Percentiles rank a stretch among this genome's conserved stretches.
Evolutionary conservation across 2,888 invertebrate genomes (phyloP).

Genomic region (Tinea pellionella): DNA sequence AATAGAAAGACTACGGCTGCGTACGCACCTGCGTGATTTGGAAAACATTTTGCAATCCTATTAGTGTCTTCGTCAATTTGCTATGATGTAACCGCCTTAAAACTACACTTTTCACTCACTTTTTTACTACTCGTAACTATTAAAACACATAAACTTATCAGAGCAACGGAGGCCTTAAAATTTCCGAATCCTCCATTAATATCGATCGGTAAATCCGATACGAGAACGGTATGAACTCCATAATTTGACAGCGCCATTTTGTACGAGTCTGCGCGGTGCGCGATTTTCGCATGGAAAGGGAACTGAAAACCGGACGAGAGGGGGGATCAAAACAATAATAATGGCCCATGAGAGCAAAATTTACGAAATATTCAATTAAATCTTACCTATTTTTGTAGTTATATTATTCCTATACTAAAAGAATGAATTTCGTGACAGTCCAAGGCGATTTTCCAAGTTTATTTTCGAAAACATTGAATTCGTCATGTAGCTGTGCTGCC

Average conservation of each 20-base stretch:
- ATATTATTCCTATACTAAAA: background rate
- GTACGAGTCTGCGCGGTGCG: constrained; percentile 76
- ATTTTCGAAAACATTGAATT: constrained; percentile 63
- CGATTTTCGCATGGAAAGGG: constrained; percentile 56
- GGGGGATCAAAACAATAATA: constrained; percentile 38
- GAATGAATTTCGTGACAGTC: background rate
- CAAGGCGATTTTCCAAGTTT: constrained; percentile 34
- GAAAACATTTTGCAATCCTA: constrained; percentile 61
- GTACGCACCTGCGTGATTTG: constrained; percentile 94
- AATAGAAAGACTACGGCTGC: constrained; percentile 90
- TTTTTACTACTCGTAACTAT: constrained; percentile 51
- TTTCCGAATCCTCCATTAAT: constrained; percentile 66
- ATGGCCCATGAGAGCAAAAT: background rate
- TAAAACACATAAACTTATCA: constrained; percentile 49
- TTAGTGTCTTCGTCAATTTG: constrained; percentile 49
- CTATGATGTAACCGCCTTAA: constrained; percentile 64
- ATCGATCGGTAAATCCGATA: constrained; percentile 74
- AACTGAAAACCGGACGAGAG: constrained; percentile 51
- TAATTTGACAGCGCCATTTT: constrained; percentile 74
- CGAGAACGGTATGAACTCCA: constrained; percentile 57
- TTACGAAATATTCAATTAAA: constrained; percentile 16
- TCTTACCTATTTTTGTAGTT: constrained; percentile 39
- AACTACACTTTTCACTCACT: constrained; percentile 58
- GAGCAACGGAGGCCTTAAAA: constrained; percentile 59
- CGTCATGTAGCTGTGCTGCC: constrained; percentile 44